Conservation (phyloP, 92 coral and sea anemone genomes). For the Blastomussa wellsi region DNA sequence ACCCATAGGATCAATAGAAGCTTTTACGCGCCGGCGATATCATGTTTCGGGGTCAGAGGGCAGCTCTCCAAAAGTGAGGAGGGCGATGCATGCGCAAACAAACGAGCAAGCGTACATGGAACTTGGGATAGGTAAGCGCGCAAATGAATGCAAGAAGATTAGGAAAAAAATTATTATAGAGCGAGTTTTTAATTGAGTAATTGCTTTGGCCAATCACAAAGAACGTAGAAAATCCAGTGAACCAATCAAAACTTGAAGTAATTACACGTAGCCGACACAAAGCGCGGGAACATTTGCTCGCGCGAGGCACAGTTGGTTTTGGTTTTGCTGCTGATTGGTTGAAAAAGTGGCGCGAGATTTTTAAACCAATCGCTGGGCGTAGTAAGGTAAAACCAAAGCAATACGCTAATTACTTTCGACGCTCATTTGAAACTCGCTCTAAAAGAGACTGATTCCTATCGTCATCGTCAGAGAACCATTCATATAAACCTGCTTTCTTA, state of each 20-base stretch:
- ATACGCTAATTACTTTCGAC: no score
- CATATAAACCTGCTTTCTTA: not conserved
- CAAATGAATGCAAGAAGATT: not conserved
- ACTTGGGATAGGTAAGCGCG: constrained; percentile 23
- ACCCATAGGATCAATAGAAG: constrained; percentile 87
- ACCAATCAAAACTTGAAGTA: no score
- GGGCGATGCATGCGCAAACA: constrained; percentile 40
- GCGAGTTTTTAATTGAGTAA: no score
- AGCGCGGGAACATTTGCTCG: no score
- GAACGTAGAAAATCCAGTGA: no score
- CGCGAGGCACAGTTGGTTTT: no score
- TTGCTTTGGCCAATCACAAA: no score
- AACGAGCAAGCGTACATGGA: constrained; percentile 24
- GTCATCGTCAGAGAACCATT: not conserved
- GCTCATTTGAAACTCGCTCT: not conserved
- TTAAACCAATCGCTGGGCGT: no score
- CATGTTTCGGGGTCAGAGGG: constrained; percentile 79
- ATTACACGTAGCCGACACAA: no score
- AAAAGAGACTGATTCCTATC: not conserved
- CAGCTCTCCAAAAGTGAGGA: constrained; percentile 70
- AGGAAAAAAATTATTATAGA: not conserved
- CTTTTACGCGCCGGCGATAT: constrained; percentile 88
- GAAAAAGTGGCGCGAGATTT: no score
- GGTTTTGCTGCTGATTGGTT: no score
- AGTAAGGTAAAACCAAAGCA: no score